A percentile compares a stretch with the other conserved stretches of the same genome.
Conservation (phyloP, 1,140 invertebrate genomes). For the Portunus trituberculatus region DNA sequence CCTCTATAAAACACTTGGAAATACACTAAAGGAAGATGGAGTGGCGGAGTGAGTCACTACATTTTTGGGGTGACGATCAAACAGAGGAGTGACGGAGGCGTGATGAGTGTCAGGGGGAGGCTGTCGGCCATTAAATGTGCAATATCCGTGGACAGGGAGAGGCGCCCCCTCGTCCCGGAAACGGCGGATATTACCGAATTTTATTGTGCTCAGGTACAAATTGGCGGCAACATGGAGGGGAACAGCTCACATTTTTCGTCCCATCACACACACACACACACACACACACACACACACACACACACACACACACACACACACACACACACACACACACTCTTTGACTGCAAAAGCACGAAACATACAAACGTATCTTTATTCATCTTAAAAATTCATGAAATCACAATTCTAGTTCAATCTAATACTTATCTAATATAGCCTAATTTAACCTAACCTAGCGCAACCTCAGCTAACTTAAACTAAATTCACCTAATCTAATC, state of each 20-base stretch:
- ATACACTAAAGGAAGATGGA: neutral
- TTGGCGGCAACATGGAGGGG: slow-evolving; percentile 28
- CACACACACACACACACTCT: neutral
- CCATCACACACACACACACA: neutral
- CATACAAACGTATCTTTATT: no score
- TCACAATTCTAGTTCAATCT: no score
- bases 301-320: neutral
- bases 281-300: neutral
- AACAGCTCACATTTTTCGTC: neutral
- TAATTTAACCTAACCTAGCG: no score
- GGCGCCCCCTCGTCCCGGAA: slow-evolving; percentile 32
- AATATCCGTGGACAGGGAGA: slow-evolving; percentile 51
- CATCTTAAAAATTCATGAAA: no score
- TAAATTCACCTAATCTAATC: no score
- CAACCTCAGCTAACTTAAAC: no score
- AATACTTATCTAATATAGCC: no score
- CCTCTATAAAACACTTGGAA: neutral
- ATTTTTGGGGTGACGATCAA: neutral
- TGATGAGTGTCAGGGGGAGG: neutral
- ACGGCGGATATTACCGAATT: slow-evolving; percentile 57
- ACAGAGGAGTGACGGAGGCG: neutral
- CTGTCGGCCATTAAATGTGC: slow-evolving; percentile 51
- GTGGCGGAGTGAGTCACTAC: no score
- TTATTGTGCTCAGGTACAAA: slow-evolving; percentile 59
- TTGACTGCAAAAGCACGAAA: no score